phyloP scores from a whole-genome alignment of 1,140 invertebrate genomes.

The Diabrotica undecimpunctata region DNA sequence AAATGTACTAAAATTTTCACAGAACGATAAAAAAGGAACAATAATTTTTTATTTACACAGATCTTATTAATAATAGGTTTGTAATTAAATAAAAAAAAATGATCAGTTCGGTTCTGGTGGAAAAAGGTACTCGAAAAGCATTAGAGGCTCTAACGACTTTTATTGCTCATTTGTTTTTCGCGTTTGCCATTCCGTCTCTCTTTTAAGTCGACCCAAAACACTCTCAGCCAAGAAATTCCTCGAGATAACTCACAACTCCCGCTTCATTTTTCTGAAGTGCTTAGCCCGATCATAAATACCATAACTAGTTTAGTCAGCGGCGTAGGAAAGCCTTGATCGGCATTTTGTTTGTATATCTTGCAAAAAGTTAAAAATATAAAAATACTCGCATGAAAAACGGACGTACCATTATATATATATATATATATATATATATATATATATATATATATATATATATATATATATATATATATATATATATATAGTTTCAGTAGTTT shows the following conservation, averaged over 20 bases:
- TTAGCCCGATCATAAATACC: background rate
- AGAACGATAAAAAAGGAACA: too few relatives aligned
- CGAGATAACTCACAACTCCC: background rate
- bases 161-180: conserved; percentile 33
- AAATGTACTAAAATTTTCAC: too few relatives aligned
- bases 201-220: background rate
- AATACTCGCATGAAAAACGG: too few relatives aligned
- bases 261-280: background rate
- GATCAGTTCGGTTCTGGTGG: background rate
- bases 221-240: background rate
- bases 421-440: background rate
- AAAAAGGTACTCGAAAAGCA: background rate
- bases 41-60: too few relatives aligned
- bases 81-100: background rate
- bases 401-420: background rate
- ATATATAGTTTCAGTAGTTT: too few relatives aligned
- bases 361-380: background rate
- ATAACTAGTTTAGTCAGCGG: background rate
- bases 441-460: too few relatives aligned
- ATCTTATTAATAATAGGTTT: too few relatives aligned
- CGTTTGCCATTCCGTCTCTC: conserved; percentile 11
- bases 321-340: background rate
- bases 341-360: background rate
- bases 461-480: too few relatives aligned
- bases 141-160: conserved; percentile 37